phyloP scores from a whole-genome alignment of 2,113 vertebrate genomes.

The Tympanuchus pallidicinctus region DNA sequence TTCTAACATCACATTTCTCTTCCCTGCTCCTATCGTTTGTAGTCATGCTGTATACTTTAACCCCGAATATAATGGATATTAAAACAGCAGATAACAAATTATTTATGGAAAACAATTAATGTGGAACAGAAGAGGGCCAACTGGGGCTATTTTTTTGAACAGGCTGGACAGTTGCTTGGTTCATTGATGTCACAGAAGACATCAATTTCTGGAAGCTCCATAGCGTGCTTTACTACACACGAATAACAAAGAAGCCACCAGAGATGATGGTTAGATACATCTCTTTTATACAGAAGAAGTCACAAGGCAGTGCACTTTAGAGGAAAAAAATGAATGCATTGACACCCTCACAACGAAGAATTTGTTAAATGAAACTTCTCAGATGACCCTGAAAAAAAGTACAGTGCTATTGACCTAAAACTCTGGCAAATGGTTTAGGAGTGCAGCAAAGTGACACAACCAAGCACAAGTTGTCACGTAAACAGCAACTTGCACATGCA shows the following conservation, averaged over 20 bases:
- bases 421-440: not conserved
- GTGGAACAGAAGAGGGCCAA: not conserved
- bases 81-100: not conserved
- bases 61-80: not conserved
- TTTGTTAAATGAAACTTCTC: not conserved
- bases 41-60: not conserved
- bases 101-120: not conserved
- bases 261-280: not conserved
- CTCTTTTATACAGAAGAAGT: not conserved
- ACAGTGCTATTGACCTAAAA: not conserved
- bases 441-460: not conserved
- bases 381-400: not conserved
- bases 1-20: not conserved
- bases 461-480: not conserved
- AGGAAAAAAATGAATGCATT: not conserved
- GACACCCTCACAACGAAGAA: not conserved
- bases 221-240: not conserved
- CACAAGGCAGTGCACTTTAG: accelerated
- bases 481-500: not conserved
- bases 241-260: not conserved
- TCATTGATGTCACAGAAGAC: not conserved
- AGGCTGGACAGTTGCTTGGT: not conserved
- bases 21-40: not conserved
- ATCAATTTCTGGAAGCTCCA: not conserved
- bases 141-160: not conserved